Percentiles rank a stretch among this genome's conserved stretches.
phyloP scores from a whole-genome alignment of 2,888 invertebrate genomes.

The Drosophila mettleri region DNA sequence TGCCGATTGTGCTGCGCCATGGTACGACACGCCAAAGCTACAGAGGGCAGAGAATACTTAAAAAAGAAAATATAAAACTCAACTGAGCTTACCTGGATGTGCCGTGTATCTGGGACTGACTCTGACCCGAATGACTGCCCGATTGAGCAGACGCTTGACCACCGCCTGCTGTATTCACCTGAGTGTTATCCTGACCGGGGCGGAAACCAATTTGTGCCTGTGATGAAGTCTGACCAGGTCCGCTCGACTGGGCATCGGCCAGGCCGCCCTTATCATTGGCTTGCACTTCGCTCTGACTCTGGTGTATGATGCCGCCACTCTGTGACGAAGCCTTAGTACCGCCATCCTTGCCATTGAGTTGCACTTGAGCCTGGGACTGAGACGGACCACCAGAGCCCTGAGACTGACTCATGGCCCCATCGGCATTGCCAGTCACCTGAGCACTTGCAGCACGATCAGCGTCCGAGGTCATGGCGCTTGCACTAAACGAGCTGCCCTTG shows the following conservation, averaged over 20 bases:
- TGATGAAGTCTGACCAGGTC: constrained; percentile 93
- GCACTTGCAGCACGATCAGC: constrained; percentile 89
- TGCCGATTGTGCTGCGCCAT: constrained; percentile 93
- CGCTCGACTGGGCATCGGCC: constrained; percentile 94
- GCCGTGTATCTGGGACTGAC: constrained; percentile 93
- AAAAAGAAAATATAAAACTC: neutral
- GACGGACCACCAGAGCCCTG: constrained; percentile 91
- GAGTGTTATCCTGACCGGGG: constrained; percentile 87
- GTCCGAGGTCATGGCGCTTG: constrained; percentile 92
- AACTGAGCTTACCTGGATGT: constrained; percentile 86
- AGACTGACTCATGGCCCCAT: constrained; percentile 91
- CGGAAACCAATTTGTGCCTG: constrained; percentile 95
- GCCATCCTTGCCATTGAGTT: constrained; percentile 91
- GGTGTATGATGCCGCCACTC: constrained; percentile 90
- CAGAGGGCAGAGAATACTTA: neutral
- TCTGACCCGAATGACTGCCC: constrained; percentile 90
- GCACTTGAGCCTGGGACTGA: constrained; percentile 91
- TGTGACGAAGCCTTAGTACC: constrained; percentile 91
- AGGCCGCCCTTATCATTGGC: constrained; percentile 93
- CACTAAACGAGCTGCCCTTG: constrained; percentile 92
- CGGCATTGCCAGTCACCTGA: constrained; percentile 88
- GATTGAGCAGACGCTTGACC: constrained; percentile 93
- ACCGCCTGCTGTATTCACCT: constrained; percentile 88
- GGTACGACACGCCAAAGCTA: constrained; percentile 91
- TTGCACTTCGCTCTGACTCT: constrained; percentile 88